Evolutionary conservation across 2,113 vertebrate species (phyloP).

Genomic region (Galbula dea): DNA sequence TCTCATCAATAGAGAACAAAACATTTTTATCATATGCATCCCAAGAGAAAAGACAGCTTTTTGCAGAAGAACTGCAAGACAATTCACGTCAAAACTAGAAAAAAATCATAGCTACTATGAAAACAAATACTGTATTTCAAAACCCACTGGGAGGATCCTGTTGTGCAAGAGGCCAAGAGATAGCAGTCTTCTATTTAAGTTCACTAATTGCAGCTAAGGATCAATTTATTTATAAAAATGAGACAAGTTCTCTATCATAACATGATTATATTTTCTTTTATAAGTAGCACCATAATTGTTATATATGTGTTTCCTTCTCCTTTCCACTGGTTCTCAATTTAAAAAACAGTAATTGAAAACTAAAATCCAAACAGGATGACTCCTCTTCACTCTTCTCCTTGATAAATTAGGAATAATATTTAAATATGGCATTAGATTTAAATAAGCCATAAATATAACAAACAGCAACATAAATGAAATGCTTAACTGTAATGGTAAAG

Average conservation of each 20-base stretch:
- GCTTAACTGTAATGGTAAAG: background rate
- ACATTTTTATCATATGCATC: background rate
- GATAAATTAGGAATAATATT: background rate
- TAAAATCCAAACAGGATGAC: background rate
- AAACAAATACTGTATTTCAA: slow-evolving; percentile 63
- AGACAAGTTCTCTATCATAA: background rate
- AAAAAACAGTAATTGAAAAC: background rate
- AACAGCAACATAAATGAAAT: background rate
- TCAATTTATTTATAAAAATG: background rate
- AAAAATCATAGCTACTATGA: slow-evolving; percentile 45
- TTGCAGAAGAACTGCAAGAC: background rate
- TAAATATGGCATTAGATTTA: background rate
- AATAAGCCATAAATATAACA: background rate
- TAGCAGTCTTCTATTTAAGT: background rate
- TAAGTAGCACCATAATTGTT: background rate
- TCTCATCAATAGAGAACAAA: background rate
- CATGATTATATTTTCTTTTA: background rate
- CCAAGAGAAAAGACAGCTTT: background rate
- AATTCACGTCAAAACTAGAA: background rate
- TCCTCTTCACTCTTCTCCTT: background rate
- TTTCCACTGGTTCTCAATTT: background rate
- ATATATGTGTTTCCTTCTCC: background rate
- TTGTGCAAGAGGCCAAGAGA: slow-evolving; percentile 26
- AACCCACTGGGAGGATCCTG: background rate
- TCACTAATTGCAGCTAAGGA: background rate